Conservation (phyloP, 2,113 vertebrate genomes). For the Bos indicus region DNA sequence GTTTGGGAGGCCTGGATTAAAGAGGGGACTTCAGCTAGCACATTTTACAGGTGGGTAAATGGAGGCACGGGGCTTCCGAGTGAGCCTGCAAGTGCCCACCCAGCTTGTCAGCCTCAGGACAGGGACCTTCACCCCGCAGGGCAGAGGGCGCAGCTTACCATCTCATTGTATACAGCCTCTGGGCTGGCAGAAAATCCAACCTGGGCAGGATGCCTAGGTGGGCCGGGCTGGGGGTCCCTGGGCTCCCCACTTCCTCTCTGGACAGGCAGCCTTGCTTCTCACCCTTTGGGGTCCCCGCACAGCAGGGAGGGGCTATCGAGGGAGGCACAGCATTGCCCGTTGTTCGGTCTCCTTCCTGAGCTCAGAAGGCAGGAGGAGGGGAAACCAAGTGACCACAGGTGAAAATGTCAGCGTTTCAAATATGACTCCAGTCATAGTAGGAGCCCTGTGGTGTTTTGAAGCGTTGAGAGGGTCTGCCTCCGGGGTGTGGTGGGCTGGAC, state of each 20-base stretch:
- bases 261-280: rapidly evolving
- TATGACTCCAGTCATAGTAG: rapidly evolving
- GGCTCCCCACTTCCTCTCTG: too few species aligned
- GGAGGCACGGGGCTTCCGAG: rapidly evolving
- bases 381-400: too few species aligned
- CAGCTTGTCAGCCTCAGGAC: neutral
- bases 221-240: rapidly evolving
- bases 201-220: rapidly evolving
- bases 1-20: neutral
- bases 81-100: neutral
- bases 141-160: rapidly evolving
- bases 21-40: neutral
- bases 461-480: rapidly evolving
- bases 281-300: rapidly evolving
- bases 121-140: rapidly evolving
- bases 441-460: neutral
- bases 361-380: neutral
- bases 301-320: neutral
- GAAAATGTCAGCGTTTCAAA: neutral
- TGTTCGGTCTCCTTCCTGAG: rapidly evolving
- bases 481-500: neutral
- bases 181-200: neutral
- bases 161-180: neutral
- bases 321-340: rapidly evolving
- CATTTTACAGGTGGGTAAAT: neutral